phyloP scores from a whole-genome alignment of 2,888 invertebrate genomes.

The Acronicta aceris region DNA sequence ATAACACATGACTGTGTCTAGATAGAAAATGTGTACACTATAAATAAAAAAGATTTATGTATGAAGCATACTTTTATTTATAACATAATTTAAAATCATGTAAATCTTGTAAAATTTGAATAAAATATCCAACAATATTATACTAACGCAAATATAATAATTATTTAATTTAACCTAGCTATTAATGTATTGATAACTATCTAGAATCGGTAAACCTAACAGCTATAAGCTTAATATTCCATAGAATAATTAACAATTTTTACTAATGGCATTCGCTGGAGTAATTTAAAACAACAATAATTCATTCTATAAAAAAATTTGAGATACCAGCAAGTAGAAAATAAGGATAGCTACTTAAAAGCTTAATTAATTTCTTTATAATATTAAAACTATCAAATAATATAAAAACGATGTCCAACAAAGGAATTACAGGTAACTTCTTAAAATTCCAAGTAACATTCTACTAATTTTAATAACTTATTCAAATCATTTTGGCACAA shows the following conservation, averaged over 20 bases:
- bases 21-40: too few species aligned
- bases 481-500: slow-evolving; percentile 75
- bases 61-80: slow-evolving; percentile 84
- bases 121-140: slow-evolving; percentile 84
- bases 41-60: slow-evolving; percentile 37
- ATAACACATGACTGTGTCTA: too few species aligned
- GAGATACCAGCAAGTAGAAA: slow-evolving; percentile 58
- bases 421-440: slow-evolving; percentile 64
- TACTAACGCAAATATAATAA: slow-evolving; percentile 68
- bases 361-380: slow-evolving; percentile 36
- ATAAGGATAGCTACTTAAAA: slow-evolving; percentile 49
- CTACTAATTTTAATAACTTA: slow-evolving; percentile 65
- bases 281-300: slow-evolving; percentile 60
- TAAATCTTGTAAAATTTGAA: slow-evolving; percentile 87
- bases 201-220: slow-evolving; percentile 50
- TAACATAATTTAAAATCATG: slow-evolving; percentile 84
- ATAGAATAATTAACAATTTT: slow-evolving; percentile 63
- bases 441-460: slow-evolving; percentile 49
- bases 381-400: slow-evolving; percentile 42
- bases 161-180: slow-evolving; percentile 59
- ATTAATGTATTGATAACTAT: slow-evolving; percentile 62
- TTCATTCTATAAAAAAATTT: slow-evolving; percentile 55
- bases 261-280: slow-evolving; percentile 79
- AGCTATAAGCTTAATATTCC: slow-evolving; percentile 46
- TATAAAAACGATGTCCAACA: slow-evolving; percentile 39